Conservation (phyloP, 2,888 invertebrate genomes). For the Acheta domesticus region DNA sequence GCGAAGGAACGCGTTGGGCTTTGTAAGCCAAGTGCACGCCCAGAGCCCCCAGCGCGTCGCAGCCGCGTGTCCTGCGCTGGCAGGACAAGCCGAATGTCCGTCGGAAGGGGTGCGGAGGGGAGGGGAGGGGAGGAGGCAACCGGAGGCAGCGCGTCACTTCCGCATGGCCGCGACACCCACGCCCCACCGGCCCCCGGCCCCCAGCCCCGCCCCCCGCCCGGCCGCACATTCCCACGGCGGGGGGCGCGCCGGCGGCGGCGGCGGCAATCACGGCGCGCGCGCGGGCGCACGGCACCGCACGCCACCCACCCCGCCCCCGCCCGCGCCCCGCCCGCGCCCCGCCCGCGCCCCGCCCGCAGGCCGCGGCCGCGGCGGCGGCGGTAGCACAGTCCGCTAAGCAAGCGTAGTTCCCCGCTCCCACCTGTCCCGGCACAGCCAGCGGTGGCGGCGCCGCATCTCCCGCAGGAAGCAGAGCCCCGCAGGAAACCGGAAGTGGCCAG, state of each 20-base stretch:
- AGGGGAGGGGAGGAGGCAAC: background rate
- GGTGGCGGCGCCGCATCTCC: background rate
- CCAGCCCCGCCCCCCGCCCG: background rate
- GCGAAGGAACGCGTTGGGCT: too few relatives aligned
- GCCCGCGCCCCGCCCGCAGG: background rate
- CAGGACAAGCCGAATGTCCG: background rate
- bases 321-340: background rate
- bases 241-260: background rate
- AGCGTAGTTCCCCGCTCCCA: constrained; percentile 9
- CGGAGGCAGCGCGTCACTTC: constrained; percentile 10
- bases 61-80: too few relatives aligned
- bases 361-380: background rate
- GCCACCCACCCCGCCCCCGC: too few relatives aligned
- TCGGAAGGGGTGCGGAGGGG: background rate
- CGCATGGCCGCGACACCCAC: background rate
- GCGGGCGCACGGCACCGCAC: background rate
- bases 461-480: background rate
- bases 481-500: background rate
- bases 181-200: background rate
- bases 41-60: too few relatives aligned
- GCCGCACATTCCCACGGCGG: constrained; percentile 3
- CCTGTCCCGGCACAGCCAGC: background rate
- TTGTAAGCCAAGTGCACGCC: too few relatives aligned
- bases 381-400: constrained; percentile 18
- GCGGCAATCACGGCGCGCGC: background rate